Evolutionary conservation across 1,140 invertebrate species (phyloP).

Genomic region (Zophobas atratus): DNA sequence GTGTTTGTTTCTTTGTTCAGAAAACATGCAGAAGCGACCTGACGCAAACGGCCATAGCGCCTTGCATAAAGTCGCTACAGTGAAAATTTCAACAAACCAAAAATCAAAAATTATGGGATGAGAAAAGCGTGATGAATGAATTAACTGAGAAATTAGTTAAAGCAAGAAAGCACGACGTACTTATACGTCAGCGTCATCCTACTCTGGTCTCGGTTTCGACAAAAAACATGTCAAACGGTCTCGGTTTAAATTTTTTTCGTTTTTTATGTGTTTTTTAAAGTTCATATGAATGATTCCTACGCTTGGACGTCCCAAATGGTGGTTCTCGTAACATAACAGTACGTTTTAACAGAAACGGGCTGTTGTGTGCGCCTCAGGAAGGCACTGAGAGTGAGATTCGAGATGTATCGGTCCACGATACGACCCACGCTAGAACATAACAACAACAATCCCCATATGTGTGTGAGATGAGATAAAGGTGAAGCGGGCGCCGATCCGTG

Average conservation of each 20-base stretch:
- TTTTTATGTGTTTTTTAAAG: conserved; percentile 4
- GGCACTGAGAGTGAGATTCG: conserved; percentile 37
- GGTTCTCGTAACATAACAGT: conserved; percentile 29
- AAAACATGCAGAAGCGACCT: conserved; percentile 1
- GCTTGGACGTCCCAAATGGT: conserved; percentile 38
- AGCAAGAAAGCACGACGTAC: conserved; percentile 22
- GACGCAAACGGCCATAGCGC: not conserved
- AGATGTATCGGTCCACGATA: conserved; percentile 36
- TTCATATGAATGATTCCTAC: conserved; percentile 47
- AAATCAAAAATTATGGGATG: not conserved
- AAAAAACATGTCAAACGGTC: conserved; percentile 41
- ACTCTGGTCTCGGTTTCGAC: conserved; percentile 14
- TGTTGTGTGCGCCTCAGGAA: conserved; percentile 39
- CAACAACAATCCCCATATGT: conserved; percentile 66
- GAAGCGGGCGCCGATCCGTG: conserved; percentile 37
- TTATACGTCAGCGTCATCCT: conserved; percentile 10
- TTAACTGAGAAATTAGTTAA: conserved; percentile 13
- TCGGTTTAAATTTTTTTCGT: not conserved
- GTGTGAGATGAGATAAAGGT: conserved; percentile 60
- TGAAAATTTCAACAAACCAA: conserved; percentile 7
- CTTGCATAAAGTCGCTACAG: not conserved
- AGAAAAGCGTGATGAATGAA: not conserved
- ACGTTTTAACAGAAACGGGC: conserved; percentile 38
- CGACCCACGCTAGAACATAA: conserved; percentile 62
- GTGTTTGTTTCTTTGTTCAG: conserved; percentile 2